These are phyloP conservation scores for Noctua pronuba DNA, from an alignment of 2,888 invertebrate genomes.

Conservation along the genomic window DNA sequence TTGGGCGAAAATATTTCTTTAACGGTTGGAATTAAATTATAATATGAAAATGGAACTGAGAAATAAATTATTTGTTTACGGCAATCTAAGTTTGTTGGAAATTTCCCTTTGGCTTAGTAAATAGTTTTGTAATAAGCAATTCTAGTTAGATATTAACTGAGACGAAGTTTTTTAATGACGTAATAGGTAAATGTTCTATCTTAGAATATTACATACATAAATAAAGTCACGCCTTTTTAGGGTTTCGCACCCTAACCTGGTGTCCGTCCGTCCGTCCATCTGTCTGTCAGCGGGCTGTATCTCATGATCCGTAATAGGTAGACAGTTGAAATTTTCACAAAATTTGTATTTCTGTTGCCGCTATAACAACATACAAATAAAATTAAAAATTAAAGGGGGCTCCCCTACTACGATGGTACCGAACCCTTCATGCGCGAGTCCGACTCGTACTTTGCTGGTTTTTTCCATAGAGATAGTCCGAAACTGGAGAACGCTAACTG, in stretches of 20 bases:
- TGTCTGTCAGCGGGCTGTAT: too few species aligned
- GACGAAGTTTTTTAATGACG: not conserved
- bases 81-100: conserved; percentile 32
- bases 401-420: too few species aligned
- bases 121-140: conserved; percentile 5
- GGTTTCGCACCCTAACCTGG: too few species aligned
- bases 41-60: conserved; percentile 47
- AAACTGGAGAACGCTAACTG: not conserved
- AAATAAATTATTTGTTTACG: conserved; percentile 57
- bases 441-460: too few species aligned
- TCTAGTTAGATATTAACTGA: not conserved
- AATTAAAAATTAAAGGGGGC: too few species aligned
- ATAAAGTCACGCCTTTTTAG: not conserved
- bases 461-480: not conserved
- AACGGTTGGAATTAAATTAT: conserved; percentile 52
- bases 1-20: conserved; percentile 58
- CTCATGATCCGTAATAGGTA: too few species aligned
- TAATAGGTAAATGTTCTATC: not conserved
- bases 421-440: too few species aligned
- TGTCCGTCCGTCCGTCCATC: too few species aligned
- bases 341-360: too few species aligned
- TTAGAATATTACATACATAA: not conserved
- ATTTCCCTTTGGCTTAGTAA: conserved; percentile 14
- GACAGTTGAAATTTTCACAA: too few species aligned
- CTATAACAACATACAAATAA: too few species aligned